Percentiles rank a stretch among this genome's conserved stretches.
These are phyloP conservation scores for Hypocryptadius cinnamomeus DNA, from an alignment of 2,113 vertebrate genomes.

Conservation along the genomic window DNA sequence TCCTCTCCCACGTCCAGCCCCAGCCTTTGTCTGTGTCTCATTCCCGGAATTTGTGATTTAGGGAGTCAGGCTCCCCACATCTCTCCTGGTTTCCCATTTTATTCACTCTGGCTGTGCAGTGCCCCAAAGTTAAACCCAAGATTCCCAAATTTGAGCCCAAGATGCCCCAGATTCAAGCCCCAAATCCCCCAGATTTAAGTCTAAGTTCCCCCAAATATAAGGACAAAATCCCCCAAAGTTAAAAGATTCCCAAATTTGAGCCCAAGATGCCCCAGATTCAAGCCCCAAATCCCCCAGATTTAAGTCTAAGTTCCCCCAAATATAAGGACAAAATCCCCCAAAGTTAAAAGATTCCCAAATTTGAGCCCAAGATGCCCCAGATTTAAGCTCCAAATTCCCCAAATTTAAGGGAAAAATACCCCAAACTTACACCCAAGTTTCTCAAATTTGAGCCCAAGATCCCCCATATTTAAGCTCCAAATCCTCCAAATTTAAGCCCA, in stretches of 20 bases:
- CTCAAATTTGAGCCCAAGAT: too few species aligned
- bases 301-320: not conserved
- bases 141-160: not conserved
- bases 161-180: accelerated
- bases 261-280: too few species aligned
- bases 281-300: not conserved
- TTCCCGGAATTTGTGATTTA: not conserved
- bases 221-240: too few species aligned
- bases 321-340: not conserved
- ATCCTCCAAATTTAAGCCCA: not conserved
- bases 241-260: not conserved
- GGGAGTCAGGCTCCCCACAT: not conserved
- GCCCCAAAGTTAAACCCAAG: not conserved
- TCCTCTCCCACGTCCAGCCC: not conserved
- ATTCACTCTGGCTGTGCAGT: accelerated
- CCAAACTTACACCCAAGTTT: too few species aligned
- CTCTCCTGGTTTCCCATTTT: not conserved
- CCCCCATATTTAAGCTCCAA: not conserved
- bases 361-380: not conserved
- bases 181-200: not conserved
- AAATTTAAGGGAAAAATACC: too few species aligned
- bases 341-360: not conserved
- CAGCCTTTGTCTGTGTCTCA: not conserved
- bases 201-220: not conserved
- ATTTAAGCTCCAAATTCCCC: too few species aligned